Evolutionary conservation across 2,797 vertebrate genomes (phyloP).

Genomic region (Macropus fuliginosus): DNA sequence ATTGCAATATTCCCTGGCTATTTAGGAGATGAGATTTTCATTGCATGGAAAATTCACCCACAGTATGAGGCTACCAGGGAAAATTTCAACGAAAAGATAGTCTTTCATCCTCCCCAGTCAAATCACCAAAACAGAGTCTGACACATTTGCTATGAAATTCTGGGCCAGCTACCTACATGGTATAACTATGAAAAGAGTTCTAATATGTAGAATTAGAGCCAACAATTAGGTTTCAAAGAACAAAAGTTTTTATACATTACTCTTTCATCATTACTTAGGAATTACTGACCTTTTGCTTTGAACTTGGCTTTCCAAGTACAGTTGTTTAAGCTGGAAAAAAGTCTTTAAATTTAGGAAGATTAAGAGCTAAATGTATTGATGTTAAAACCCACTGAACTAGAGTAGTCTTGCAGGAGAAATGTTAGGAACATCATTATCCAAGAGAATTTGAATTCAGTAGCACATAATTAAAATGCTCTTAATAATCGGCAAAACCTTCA

Average conservation of each 20-base stretch:
- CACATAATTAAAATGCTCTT: slow-evolving; percentile 43
- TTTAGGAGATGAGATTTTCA: neutral
- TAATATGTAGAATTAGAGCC: neutral
- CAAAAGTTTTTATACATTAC: neutral
- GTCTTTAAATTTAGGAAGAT: neutral
- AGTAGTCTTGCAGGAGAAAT: neutral
- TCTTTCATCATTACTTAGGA: neutral
- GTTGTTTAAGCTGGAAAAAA: slow-evolving; percentile 1
- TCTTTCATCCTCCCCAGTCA: neutral
- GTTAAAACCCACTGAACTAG: slow-evolving; percentile 33
- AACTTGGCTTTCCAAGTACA: slow-evolving; percentile 8
- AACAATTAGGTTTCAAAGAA: neutral
- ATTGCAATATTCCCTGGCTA: neutral
- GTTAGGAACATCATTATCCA: neutral
- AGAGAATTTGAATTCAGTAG: slow-evolving; percentile 28
- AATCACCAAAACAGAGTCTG: neutral
- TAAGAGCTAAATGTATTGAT: neutral
- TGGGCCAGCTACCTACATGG: neutral
- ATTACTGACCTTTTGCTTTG: neutral
- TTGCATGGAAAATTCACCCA: neutral
- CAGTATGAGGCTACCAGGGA: neutral
- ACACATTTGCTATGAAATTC: neutral
- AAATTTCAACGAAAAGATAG: neutral
- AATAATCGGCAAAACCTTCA: neutral
- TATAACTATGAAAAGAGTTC: neutral